Percentiles rank a stretch among this genome's conserved stretches.
Evolutionary conservation across 2,797 vertebrate genomes (phyloP).

Genomic region (Lithobates pipiens): DNA sequence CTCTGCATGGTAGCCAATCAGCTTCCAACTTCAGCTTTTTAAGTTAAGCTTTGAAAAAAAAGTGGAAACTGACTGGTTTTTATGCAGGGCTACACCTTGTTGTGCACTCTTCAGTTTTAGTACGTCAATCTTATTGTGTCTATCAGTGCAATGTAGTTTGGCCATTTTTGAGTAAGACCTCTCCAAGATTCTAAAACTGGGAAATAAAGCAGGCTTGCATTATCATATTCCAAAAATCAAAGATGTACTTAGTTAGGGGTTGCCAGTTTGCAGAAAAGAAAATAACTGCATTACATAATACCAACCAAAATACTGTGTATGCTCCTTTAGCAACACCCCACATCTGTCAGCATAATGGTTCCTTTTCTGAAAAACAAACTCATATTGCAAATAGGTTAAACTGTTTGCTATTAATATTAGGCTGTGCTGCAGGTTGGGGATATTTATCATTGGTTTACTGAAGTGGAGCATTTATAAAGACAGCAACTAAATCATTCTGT

Average conservation of each 20-base stretch:
- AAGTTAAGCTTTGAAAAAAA: too few species aligned
- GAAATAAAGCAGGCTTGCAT: too few species aligned
- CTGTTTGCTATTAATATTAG: conserved; percentile 68
- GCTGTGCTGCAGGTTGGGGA: conserved; percentile 73
- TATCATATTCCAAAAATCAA: too few species aligned
- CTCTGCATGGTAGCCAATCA: too few species aligned
- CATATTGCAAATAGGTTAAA: conserved; percentile 65
- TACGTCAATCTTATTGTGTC: too few species aligned
- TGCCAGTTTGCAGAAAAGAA: background rate
- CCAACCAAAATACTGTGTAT: background rate
- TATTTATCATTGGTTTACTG: conserved; percentile 74
- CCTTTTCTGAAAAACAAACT: conserved; percentile 67
- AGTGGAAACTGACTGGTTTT: too few species aligned
- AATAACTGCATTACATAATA: background rate
- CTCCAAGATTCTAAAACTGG: too few species aligned
- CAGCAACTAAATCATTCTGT: conserved; percentile 78
- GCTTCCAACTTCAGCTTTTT: too few species aligned
- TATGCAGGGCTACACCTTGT: too few species aligned
- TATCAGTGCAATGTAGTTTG: too few species aligned
- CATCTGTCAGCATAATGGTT: conserved; percentile 28
- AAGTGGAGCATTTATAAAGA: conserved; percentile 77
- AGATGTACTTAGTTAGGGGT: background rate
- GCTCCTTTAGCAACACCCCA: background rate
- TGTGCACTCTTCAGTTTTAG: too few species aligned
- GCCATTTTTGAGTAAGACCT: too few species aligned